Conservation (phyloP, 1,140 invertebrate genomes). For the Linepithema humile region DNA sequence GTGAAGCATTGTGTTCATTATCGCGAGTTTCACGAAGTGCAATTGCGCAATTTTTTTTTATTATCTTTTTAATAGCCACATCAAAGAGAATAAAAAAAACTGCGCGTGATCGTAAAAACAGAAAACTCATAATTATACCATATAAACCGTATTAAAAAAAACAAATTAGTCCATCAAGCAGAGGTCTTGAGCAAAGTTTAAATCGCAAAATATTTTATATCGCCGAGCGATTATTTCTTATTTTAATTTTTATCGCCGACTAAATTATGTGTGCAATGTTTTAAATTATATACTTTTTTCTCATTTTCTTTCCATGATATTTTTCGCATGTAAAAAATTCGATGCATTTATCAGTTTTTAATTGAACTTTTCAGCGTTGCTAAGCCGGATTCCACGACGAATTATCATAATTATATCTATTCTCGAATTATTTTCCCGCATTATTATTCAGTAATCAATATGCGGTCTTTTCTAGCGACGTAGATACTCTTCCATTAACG, state of each 20-base stretch:
- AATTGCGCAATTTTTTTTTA: too few relatives aligned
- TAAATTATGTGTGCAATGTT: too few relatives aligned
- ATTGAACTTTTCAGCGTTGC: neutral
- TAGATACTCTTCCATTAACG: slow-evolving; percentile 16
- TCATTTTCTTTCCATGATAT: neutral
- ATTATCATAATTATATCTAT: neutral
- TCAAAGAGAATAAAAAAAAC: too few relatives aligned
- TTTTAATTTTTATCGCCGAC: too few relatives aligned
- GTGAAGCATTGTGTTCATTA: too few relatives aligned
- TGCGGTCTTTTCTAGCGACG: neutral
- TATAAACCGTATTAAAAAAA: too few relatives aligned
- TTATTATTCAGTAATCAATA: neutral
- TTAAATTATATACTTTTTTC: neutral
- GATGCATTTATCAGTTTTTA: neutral
- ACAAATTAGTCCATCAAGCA: neutral
- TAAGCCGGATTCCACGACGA: neutral
- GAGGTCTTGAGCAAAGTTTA: neutral
- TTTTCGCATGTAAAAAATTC: neutral
- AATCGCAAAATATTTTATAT: neutral
- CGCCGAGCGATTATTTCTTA: too few relatives aligned
- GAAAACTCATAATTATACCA: too few relatives aligned
- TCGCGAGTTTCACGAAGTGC: too few relatives aligned
- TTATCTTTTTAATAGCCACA: too few relatives aligned
- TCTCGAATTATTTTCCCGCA: neutral
- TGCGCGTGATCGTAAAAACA: too few relatives aligned